phyloP scores from a whole-genome alignment of 1,140 invertebrate genomes.

The Ephestia elutella region DNA sequence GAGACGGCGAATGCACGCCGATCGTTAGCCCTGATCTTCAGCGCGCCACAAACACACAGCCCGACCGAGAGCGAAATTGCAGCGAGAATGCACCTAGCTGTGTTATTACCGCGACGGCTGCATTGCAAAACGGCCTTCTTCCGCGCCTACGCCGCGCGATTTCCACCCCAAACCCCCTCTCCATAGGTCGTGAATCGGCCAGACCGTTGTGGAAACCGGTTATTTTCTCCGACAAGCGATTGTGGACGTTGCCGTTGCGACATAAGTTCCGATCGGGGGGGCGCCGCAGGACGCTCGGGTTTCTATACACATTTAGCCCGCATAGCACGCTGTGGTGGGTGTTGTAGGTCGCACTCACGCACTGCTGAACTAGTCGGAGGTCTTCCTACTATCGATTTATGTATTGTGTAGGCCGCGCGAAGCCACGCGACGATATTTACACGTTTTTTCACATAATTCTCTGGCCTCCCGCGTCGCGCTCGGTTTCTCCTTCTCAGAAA shows the following conservation, averaged over 20 bases:
- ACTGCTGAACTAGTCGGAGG: slow-evolving; percentile 72
- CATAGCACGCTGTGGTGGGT: slow-evolving; percentile 64
- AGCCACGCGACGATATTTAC: slow-evolving; percentile 33
- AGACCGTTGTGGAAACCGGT: slow-evolving; percentile 42
- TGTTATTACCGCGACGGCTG: slow-evolving; percentile 58
- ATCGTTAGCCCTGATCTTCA: slow-evolving; percentile 74
- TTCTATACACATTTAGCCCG: slow-evolving; percentile 69
- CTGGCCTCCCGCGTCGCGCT: slow-evolving; percentile 39
- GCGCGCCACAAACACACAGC: slow-evolving; percentile 72
- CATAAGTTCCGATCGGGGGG: slow-evolving; percentile 51
- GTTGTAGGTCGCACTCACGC: slow-evolving; percentile 72
- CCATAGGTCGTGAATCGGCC: slow-evolving; percentile 33
- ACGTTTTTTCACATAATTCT: slow-evolving; percentile 50
- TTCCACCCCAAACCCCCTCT: slow-evolving; percentile 26
- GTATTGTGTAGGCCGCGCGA: slow-evolving; percentile 50
- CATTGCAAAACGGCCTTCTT: slow-evolving; percentile 56
- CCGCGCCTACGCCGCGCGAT: slow-evolving; percentile 23
- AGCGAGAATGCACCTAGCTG: slow-evolving; percentile 72
- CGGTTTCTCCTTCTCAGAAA: slow-evolving; percentile 55
- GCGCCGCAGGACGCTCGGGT: slow-evolving; percentile 32
- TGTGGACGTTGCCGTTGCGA: slow-evolving; percentile 54
- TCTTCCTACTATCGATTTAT: slow-evolving; percentile 72
- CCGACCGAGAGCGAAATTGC: slow-evolving; percentile 73
- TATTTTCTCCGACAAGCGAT: slow-evolving; percentile 60
- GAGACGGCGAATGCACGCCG: slow-evolving; percentile 51